Conservation (phyloP, 37 sponge, comb jelly and placozoan genomes). For the Diacarnus erythraeanus region DNA sequence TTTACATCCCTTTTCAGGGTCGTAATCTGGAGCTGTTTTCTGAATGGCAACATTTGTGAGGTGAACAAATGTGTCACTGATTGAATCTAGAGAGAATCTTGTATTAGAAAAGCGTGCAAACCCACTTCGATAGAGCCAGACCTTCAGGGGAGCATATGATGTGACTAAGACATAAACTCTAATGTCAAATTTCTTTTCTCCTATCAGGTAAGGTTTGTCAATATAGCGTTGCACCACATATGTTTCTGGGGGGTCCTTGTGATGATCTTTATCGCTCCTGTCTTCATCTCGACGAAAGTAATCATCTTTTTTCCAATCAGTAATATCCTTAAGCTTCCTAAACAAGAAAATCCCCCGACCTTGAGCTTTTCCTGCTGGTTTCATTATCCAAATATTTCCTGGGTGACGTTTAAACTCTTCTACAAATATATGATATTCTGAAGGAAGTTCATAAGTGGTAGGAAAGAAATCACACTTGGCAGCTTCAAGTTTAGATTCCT, state of each 20-base stretch:
- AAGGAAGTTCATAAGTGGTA: constrained; percentile 96
- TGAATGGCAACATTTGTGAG: constrained; percentile 99
- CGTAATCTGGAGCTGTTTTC: constrained; percentile 99
- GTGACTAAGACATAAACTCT: constrained; percentile 92
- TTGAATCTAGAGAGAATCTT: constrained; percentile 84
- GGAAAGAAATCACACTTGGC: constrained; percentile 95
- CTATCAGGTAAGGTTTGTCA: constrained; percentile 94
- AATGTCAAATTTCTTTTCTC: constrained; percentile 98
- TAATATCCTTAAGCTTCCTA: constrained; percentile 97
- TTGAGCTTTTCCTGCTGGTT: constrained; percentile 98
- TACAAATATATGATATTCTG: constrained; percentile 99
- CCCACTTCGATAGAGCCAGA: constrained; percentile 94
- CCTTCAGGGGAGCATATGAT: constrained; percentile 94
- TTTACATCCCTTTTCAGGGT: constrained; percentile 99
- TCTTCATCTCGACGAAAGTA: constrained; percentile 76
- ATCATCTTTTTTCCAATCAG: constrained; percentile 98
- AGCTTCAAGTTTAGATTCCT: constrained; percentile 79
- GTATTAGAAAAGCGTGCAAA: constrained; percentile 99
- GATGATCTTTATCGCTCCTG: constrained; percentile 65
- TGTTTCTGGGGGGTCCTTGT: constrained; percentile 96
- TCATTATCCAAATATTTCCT: constrained; percentile 99
- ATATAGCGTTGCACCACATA: constrained; percentile 97
- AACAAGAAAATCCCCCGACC: constrained; percentile 99
- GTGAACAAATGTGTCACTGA: constrained; percentile 91
- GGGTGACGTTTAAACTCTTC: constrained; percentile 96